phyloP scores from a whole-genome alignment of 2,113 vertebrate species.

The Caretta caretta region DNA sequence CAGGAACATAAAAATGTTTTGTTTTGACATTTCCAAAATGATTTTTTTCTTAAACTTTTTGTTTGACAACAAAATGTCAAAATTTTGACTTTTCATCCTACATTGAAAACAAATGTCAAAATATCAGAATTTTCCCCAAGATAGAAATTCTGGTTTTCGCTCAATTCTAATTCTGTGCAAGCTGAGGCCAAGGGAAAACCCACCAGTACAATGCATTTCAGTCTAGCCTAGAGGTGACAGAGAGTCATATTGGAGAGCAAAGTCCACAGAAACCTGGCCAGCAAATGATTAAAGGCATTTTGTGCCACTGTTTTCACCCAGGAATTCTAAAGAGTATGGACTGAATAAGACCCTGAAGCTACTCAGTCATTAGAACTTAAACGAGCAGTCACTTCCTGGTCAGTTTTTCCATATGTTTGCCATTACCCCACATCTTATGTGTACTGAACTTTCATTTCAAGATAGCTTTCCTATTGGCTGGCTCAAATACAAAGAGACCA shows the following conservation, averaged over 20 bases:
- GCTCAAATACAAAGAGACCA: not conserved
- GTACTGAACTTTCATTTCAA: not conserved
- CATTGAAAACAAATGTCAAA: not conserved
- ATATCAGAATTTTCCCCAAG: not conserved
- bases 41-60: not conserved
- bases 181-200: accelerated
- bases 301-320: not conserved
- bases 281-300: not conserved
- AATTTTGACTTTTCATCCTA: not conserved
- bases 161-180: not conserved
- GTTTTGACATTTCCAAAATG: not conserved
- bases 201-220: not conserved
- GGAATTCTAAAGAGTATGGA: accelerated
- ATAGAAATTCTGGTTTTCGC: not conserved
- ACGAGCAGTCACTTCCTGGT: not conserved
- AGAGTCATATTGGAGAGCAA: not conserved
- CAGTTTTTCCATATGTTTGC: accelerated
- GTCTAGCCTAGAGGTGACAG: not conserved
- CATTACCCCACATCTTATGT: not conserved
- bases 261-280: not conserved
- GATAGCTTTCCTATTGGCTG: not conserved
- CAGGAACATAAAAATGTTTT: not conserved
- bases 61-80: not conserved
- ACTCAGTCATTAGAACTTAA: not conserved
- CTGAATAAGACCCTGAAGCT: not conserved